Base-by-base conservation (phyloP, 2,888 invertebrate species). In the Ochropleura leucogaster region DNA sequence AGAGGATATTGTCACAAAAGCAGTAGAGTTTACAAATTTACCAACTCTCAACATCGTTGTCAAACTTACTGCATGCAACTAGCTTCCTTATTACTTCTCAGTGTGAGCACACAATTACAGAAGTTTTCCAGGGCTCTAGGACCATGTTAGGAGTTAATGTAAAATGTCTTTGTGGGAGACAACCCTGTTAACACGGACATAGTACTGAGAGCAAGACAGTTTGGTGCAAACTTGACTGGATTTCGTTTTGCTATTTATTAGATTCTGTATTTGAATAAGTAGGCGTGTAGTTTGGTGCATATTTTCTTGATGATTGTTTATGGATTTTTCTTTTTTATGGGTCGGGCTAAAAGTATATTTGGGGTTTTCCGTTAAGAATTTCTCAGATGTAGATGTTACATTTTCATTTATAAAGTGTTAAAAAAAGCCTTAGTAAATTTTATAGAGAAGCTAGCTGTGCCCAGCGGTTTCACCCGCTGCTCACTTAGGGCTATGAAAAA, bases 21-120 rank as follows among this genome's bases (percentile, higher is more conserved):
- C 30, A 47, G 55, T 42, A n/a, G 18, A 63, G 55, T 57, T 74
- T 16, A 67, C 62, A 53, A 62, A 73, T 70, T 79, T 62, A 42
- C 42, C 10, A 72, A 64, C 63, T 63, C n/a, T 49, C 49, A 57
- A 72, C 49, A 67, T 10, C 47, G 51, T 65, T 68, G 64, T 12
- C 44, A 12, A 71, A 81, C 67, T 83, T 83, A 62, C 65, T 16
- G 49, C 67, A 77, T 9, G 68, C 59, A 7, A 42, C 16, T 40
- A 20, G 51, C 8, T 70, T 62, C 68, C 47, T 46, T 73, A 67
- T 64, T 68, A 78, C 73, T 44, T 64, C 16, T 12, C 20, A 16
- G 79, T 71, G 68, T 59, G 71, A 30, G 30, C 30, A 66, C 70
- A 71, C 68, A 74, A 74, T 82, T 79, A 74, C 65, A 74, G 6